Conservation (phyloP, 2,888 invertebrate species). For the Odontothrips loti region DNA sequence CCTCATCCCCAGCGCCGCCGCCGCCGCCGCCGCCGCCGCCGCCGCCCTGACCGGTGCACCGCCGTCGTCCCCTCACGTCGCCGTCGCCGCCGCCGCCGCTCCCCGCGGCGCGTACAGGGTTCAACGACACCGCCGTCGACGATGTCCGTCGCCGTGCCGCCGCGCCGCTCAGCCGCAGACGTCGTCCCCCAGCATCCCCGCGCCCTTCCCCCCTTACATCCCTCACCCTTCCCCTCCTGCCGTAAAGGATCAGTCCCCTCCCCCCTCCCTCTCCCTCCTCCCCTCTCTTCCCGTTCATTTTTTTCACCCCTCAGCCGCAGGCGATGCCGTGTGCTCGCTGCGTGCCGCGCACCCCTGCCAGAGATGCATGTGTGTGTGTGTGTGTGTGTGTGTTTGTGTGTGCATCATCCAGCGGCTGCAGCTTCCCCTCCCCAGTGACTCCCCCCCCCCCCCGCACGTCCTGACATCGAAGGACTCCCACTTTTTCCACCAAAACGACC, state of each 20-base stretch:
- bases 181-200: not conserved
- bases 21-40: not conserved
- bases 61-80: not conserved
- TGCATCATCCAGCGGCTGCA: no score
- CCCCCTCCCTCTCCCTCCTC: not conserved
- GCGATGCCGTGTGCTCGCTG: no score
- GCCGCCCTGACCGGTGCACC: not conserved
- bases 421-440: no score
- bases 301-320: not conserved
- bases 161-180: not conserved
- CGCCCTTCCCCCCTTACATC: not conserved
- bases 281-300: not conserved
- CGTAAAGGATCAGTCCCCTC: not conserved
- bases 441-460: no score
- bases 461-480: no score
- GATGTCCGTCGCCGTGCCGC: not conserved
- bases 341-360: no score
- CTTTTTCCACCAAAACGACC: no score
- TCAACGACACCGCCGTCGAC: not conserved
- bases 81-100: not conserved
- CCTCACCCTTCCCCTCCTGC: not conserved
- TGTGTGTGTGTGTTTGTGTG: no score
- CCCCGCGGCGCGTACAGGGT: not conserved
- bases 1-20: not conserved
- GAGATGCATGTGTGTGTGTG: no score